These are phyloP conservation scores for Microtus ochrogaster DNA, from an alignment of 2,113 vertebrate species.

Conservation along the genomic window DNA sequence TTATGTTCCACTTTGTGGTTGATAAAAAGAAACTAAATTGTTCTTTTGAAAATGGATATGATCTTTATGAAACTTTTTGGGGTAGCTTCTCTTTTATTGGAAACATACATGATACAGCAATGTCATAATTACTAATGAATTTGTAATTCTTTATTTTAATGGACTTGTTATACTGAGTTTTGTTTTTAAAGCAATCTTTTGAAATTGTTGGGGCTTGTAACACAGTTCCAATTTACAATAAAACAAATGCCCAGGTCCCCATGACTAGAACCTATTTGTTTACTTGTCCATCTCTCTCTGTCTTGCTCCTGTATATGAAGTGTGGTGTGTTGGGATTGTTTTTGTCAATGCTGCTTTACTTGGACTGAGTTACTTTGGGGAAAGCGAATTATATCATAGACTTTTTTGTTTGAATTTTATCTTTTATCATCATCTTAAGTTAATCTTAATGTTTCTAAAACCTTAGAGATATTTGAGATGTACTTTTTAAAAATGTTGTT, in stretches of 20 bases:
- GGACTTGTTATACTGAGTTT: slow-evolving; percentile 4
- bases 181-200: slow-evolving; percentile 42
- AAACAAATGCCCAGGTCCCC: slow-evolving; percentile 2
- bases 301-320: not conserved
- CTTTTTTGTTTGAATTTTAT: not conserved
- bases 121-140: not conserved
- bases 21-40: slow-evolving; percentile 18
- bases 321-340: not conserved
- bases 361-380: slow-evolving; percentile 28
- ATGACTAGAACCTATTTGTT: not conserved
- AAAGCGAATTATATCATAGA: slow-evolving; percentile 27
- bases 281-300: not conserved
- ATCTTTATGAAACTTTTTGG: not conserved
- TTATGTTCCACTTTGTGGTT: not conserved
- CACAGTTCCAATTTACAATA: not conserved
- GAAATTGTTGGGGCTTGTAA: not conserved
- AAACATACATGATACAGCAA: not conserved
- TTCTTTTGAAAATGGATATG: not conserved
- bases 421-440: slow-evolving; percentile 43
- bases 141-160: slow-evolving; percentile 52
- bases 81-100: not conserved
- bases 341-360: not conserved
- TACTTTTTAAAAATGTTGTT: slow-evolving; percentile 6
- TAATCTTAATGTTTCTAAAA: slow-evolving; percentile 45
- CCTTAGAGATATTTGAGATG: slow-evolving; percentile 13